phyloP scores from a whole-genome alignment of 1,140 invertebrate species.

The Anoplolepis gracilipes region DNA sequence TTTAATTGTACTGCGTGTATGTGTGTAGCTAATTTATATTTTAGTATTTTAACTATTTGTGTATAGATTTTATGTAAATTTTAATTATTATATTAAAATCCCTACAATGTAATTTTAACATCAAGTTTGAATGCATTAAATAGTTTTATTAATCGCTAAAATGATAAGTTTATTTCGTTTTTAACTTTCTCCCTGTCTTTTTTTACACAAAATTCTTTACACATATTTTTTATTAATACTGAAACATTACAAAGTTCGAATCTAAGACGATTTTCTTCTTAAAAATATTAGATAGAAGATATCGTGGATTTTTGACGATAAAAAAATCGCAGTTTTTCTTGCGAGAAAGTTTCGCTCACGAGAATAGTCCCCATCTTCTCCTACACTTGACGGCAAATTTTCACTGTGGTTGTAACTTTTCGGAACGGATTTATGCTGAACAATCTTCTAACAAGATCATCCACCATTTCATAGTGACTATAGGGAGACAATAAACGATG shows the following conservation, averaged over 20 bases:
- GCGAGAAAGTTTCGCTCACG: constrained; percentile 26
- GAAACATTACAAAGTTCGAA: not conserved
- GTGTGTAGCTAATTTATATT: too few species aligned
- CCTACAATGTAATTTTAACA: too few species aligned
- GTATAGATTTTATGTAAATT: too few species aligned
- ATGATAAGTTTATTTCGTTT: not conserved
- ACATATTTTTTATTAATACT: constrained; percentile 32
- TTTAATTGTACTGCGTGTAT: too few species aligned
- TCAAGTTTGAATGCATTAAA: not conserved
- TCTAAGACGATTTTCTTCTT: not conserved
- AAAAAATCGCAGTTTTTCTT: constrained; percentile 3
- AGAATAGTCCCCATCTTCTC: constrained; percentile 1
- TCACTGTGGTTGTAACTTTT: constrained; percentile 40
- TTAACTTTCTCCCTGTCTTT: not conserved
- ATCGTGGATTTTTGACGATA: constrained; percentile 31
- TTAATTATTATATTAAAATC: too few species aligned
- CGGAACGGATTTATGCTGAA: constrained; percentile 49
- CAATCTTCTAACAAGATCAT: constrained; percentile 19
- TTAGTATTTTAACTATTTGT: too few species aligned
- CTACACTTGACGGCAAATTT: constrained; percentile 18
- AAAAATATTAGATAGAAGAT: constrained; percentile 10
- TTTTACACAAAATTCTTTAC: not conserved
- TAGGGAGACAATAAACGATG: constrained; percentile 39
- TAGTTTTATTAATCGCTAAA: not conserved
- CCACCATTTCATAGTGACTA: not conserved